phyloP scores from a whole-genome alignment of 2,888 invertebrate genomes.

The Lomographa bimaculata region DNA sequence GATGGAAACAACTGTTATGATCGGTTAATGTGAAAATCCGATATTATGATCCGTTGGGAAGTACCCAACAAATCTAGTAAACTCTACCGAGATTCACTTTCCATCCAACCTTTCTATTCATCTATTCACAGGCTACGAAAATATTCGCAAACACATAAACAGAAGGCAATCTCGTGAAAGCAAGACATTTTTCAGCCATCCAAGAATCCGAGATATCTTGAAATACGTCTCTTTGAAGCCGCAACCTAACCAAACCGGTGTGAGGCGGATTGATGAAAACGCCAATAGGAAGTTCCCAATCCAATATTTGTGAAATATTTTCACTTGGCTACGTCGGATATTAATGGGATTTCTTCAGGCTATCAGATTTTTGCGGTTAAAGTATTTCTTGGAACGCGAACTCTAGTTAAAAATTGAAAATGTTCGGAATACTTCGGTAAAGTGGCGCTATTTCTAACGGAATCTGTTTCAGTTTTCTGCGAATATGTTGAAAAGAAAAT shows the following conservation, averaged over 20 bases:
- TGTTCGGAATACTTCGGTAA: constrained; percentile 13
- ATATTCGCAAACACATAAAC: constrained; percentile 17
- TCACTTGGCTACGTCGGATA: constrained; percentile 41
- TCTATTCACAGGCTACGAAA: constrained; percentile 8
- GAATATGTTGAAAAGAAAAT: constrained; percentile 1
- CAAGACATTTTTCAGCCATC: constrained; percentile 45
- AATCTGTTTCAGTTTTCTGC: constrained; percentile 4
- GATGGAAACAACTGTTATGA: too few relatives aligned
- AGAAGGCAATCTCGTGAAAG: constrained; percentile 38
- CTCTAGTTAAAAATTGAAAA: constrained; percentile 25
- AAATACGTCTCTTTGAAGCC: constrained; percentile 45
- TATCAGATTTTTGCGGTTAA: constrained; percentile 28
- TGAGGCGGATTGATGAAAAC: constrained; percentile 31
- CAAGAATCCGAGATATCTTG: constrained; percentile 44
- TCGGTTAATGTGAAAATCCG: too few relatives aligned
- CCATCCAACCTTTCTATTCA: not conserved
- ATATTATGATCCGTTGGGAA: too few relatives aligned
- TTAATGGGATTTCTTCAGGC: constrained; percentile 48
- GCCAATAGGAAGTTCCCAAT: constrained; percentile 41
- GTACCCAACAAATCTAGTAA: too few relatives aligned
- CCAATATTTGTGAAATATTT: constrained; percentile 57
- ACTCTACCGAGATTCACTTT: too few relatives aligned
- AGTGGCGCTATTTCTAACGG: not conserved
- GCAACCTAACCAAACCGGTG: constrained; percentile 14
- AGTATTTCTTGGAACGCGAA: constrained; percentile 26